Evolutionary conservation across 2,797 vertebrate genomes (phyloP), one percentile per base, ranked within the genome.

Genomic region (Gobionotothen gibberifrons): DNA sequence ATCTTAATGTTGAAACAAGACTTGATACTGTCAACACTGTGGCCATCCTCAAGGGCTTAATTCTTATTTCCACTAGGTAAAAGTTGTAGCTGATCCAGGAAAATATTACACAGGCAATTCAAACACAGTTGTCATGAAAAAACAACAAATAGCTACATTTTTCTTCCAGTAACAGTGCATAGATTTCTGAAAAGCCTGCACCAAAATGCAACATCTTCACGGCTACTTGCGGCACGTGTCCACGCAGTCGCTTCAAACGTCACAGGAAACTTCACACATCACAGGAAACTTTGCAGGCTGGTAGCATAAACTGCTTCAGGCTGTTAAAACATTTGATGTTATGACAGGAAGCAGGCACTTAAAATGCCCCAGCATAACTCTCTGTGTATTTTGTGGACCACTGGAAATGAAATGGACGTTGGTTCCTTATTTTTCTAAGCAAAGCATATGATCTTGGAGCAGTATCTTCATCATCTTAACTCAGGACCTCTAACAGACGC

Each of bases 301-400:
- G 14, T 53, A 59, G 44, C 63, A 55, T 78, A 85, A 85, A 84
- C 72, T 43, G 72, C 79, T 83, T 78, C 75, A 89, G 72, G 77
- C 79, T 81, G 81, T 89, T 69, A 59, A 90, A 90, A 87, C 76
- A 86, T 69, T 74, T 67, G 53, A 72, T 85, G 72, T 78, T 79
- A 70, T 86, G 74, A 82, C 76, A 79, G 79, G 57, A 87, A 83
- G 72, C 72, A 77, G 78, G 49, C 59, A 82, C 79, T 85, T 76
- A 26, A 79, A 74, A 75, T 54, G 61, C 61, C 79, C 32, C 52
- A 63, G 52, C 65, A 10, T 64, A 76, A 63, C 78, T 63, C 16
- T 64, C 29, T 75, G 52, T 69, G 56, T 81, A 36, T 80, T 78
- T 71, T 69, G 56, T 62, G 57, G 40, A 42, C 26, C 69, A 74